Evolutionary conservation across 2,888 invertebrate species (phyloP).

Genomic region (Clostera curtula): DNA sequence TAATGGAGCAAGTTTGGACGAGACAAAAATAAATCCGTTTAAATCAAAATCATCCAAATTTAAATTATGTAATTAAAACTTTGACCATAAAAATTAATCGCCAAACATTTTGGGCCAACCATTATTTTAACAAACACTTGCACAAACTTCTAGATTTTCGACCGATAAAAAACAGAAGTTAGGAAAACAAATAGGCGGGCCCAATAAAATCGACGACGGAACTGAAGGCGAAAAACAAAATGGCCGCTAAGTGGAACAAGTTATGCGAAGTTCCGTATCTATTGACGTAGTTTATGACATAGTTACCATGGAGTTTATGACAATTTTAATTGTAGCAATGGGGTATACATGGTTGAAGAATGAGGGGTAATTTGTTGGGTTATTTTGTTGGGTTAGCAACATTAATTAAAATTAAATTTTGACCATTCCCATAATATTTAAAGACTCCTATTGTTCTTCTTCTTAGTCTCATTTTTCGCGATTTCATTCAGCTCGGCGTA

Average conservation of each 20-base stretch:
- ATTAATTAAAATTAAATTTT: no score
- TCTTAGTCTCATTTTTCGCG: no score
- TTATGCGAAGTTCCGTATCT: neutral
- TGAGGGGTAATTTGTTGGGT: no score
- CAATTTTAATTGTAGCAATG: no score
- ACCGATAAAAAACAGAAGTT: slow-evolving; percentile 26
- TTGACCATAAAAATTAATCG: slow-evolving; percentile 17
- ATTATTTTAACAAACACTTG: slow-evolving; percentile 19
- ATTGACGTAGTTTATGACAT: no score
- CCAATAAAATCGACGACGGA: slow-evolving; percentile 4
- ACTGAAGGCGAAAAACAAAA: slow-evolving; percentile 3
- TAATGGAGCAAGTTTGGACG: neutral
- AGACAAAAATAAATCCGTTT: slow-evolving; percentile 6
- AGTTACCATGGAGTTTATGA: no score
- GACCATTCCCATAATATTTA: no score
- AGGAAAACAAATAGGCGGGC: slow-evolving; percentile 8
- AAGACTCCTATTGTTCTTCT: no score
- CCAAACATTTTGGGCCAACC: slow-evolving; percentile 5
- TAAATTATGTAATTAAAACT: slow-evolving; percentile 20
- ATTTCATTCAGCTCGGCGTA: no score
- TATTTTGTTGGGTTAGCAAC: no score
- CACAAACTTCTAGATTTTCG: slow-evolving; percentile 19
- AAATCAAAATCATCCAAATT: slow-evolving; percentile 14
- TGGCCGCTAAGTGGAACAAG: neutral
- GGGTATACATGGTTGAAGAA: no score